These are phyloP conservation scores for Sceloporus undulatus DNA, from an alignment of 2,113 vertebrate species.

Conservation along the genomic window DNA sequence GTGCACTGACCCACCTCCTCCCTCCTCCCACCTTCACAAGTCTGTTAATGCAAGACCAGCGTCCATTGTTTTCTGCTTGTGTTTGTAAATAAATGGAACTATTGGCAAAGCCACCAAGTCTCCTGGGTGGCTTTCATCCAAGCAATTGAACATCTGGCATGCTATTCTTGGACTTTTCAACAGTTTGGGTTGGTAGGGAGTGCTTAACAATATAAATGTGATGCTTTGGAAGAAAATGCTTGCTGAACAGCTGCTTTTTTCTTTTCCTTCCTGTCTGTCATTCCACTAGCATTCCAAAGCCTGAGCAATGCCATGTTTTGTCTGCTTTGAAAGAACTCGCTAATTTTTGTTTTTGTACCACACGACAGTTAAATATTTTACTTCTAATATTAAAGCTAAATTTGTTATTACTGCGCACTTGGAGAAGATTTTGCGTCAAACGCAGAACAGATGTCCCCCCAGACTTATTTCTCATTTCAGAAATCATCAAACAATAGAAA, in stretches of 20 bases:
- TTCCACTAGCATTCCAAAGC: slow-evolving; percentile 42
- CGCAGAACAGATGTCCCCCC: not conserved
- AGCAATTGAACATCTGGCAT: not conserved
- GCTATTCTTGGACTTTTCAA: slow-evolving; percentile 17
- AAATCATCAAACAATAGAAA: not conserved
- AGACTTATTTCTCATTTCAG: not conserved
- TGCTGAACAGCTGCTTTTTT: slow-evolving; percentile 25
- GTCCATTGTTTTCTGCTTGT: not conserved
- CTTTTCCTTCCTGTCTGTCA: slow-evolving; percentile 56
- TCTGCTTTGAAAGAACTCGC: slow-evolving; percentile 15
- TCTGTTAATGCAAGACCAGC: slow-evolving; percentile 4
- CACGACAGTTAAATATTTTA: too few relatives aligned
- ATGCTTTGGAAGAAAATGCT: slow-evolving; percentile 22
- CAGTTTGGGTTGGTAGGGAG: not conserved
- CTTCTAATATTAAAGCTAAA: not conserved
- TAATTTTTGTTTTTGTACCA: not conserved
- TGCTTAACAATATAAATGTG: slow-evolving; percentile 13
- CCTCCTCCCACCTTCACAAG: too few relatives aligned
- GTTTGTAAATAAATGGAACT: slow-evolving; percentile 24
- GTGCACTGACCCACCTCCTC: not conserved
- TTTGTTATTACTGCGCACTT: accelerated
- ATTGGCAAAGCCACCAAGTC: slow-evolving; percentile 12
- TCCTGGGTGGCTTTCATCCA: not conserved
- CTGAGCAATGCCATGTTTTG: slow-evolving; percentile 31
- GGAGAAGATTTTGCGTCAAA: not conserved